These are phyloP conservation scores for Psylliodes chrysocephalus DNA, from an alignment of 2,888 invertebrate species.

Conservation along the genomic window DNA sequence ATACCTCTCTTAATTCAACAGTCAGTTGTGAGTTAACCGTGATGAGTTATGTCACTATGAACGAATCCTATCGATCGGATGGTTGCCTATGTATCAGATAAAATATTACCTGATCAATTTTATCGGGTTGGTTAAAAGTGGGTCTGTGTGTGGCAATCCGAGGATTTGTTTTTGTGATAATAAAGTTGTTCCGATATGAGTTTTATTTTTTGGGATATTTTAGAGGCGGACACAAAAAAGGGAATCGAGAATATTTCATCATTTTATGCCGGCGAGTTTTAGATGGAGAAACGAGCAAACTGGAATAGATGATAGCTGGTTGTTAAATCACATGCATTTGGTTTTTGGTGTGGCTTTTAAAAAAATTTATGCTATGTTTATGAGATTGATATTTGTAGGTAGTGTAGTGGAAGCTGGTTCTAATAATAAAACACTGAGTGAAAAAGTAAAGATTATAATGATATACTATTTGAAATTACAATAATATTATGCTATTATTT, in stretches of 20 bases:
- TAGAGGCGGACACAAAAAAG: background rate
- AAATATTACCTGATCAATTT: slow-evolving; percentile 10
- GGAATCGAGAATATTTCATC: slow-evolving; percentile 15
- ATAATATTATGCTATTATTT: no score
- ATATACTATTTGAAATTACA: no score
- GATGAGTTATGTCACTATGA: background rate
- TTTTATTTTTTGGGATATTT: slow-evolving; percentile 9
- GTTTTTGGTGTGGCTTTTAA: no score
- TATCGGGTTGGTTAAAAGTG: background rate
- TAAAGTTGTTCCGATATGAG: background rate
- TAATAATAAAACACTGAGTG: no score
- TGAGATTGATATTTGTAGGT: no score
- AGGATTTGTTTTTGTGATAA: slow-evolving; percentile 3
- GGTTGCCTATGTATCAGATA: background rate
- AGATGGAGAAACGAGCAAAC: background rate
- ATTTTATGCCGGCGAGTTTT: slow-evolving; percentile 3
- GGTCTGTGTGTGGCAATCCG: slow-evolving; percentile 2
- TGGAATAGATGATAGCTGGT: background rate
- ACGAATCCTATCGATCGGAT: background rate
- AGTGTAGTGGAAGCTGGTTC: no score
- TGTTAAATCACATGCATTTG: background rate
- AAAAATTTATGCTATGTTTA: no score
- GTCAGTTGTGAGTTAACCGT: background rate
- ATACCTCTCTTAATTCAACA: background rate
- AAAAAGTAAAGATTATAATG: no score